phyloP scores from a whole-genome alignment of 2,888 invertebrate species.

The Folsomia manolachei region DNA sequence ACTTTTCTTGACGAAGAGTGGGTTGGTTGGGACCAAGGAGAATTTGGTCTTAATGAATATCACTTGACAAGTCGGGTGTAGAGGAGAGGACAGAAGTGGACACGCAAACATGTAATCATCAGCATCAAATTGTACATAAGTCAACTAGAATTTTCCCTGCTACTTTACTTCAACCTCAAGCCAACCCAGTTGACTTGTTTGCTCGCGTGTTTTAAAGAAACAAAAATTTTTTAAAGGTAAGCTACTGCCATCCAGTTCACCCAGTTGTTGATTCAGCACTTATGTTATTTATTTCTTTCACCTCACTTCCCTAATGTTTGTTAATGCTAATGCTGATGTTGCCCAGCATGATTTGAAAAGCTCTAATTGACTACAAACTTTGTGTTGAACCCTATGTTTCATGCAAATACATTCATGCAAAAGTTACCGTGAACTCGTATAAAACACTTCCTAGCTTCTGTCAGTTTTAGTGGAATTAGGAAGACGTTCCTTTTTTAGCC shows the following conservation, averaged over 20 bases:
- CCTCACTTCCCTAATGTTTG: too few species aligned
- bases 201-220: not conserved
- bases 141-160: conserved; percentile 8
- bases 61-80: conserved; percentile 45
- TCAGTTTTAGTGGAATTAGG: not conserved
- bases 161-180: not conserved
- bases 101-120: conserved; percentile 47
- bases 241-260: not conserved
- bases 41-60: conserved; percentile 36
- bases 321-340: not conserved
- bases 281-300: not conserved
- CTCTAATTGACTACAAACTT: not conserved
- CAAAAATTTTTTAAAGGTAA: not conserved
- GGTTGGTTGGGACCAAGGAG: conserved; percentile 2
- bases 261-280: not conserved
- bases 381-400: not conserved
- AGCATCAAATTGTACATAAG: conserved; percentile 28
- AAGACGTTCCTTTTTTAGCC: not conserved
- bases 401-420: too few species aligned
- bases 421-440: too few species aligned
- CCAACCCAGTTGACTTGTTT: not conserved
- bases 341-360: not conserved
- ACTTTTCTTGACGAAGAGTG: not conserved
- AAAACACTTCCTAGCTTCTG: not conserved
- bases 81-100: conserved; percentile 42